phyloP scores from a whole-genome alignment of 2,888 invertebrate genomes.

The Elysia crispata region DNA sequence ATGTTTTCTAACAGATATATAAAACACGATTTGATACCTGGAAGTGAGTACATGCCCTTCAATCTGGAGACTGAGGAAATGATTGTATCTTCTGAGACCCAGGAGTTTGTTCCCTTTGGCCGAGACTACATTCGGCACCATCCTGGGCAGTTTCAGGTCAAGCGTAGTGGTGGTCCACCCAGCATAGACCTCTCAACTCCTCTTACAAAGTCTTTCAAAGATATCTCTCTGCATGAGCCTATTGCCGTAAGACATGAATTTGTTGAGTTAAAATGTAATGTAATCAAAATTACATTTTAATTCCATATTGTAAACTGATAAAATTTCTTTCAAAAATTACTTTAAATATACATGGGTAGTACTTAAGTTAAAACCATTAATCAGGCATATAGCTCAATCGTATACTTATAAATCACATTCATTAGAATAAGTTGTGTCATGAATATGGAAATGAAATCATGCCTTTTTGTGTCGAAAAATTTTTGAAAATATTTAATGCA shows the following conservation, averaged over 20 bases:
- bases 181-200: constrained; percentile 65
- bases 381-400: too few species aligned
- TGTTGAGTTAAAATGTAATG: neutral
- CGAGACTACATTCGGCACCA: constrained; percentile 67
- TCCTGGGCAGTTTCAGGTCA: constrained; percentile 72
- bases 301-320: constrained; percentile 1
- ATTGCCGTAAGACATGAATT: constrained; percentile 54
- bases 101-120: constrained; percentile 74
- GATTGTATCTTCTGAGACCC: constrained; percentile 74
- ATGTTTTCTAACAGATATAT: too few species aligned
- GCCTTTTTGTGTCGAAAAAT: too few species aligned
- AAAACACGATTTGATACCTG: too few species aligned
- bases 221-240: constrained; percentile 69
- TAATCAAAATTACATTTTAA: too few species aligned
- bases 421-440: too few species aligned
- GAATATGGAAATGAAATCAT: too few species aligned
- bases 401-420: too few species aligned
- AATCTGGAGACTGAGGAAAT: constrained; percentile 74
- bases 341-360: too few species aligned
- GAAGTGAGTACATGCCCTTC: constrained; percentile 34
- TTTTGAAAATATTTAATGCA: too few species aligned
- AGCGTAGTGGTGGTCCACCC: constrained; percentile 39
- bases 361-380: too few species aligned
- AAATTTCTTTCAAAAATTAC: too few species aligned
- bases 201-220: constrained; percentile 69